Percentiles rank a stretch among this genome's conserved stretches.
These are phyloP conservation scores for Drosophila neotestacea DNA, from an alignment of 2,888 invertebrate genomes.

Conservation along the genomic window DNA sequence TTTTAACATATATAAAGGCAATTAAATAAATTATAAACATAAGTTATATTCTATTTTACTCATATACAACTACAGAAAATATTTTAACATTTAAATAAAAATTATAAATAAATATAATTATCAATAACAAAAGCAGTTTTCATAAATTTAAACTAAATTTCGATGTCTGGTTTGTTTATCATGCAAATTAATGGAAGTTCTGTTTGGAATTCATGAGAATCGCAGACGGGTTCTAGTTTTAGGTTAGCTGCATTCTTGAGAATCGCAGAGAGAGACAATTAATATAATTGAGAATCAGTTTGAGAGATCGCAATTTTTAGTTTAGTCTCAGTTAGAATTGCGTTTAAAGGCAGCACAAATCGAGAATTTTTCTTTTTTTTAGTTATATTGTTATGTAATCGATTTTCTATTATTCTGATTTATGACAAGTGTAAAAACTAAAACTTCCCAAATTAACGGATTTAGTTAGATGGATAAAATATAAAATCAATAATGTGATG, in stretches of 20 bases:
- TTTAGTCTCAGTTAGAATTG: too few species aligned
- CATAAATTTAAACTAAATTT: conserved; percentile 4
- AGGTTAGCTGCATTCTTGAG: not conserved
- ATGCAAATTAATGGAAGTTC: conserved; percentile 9
- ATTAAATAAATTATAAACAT: conserved; percentile 21
- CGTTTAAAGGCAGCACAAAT: too few species aligned
- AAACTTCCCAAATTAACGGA: not conserved
- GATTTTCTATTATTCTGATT: too few species aligned
- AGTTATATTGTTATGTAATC: too few species aligned
- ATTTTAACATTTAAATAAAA: conserved; percentile 23
- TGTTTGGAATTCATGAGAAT: not conserved
- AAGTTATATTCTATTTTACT: conserved; percentile 27
- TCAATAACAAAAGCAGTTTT: conserved; percentile 19
- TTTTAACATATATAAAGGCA: conserved; percentile 4
- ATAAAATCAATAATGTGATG: conserved; percentile 3
- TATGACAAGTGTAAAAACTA: too few species aligned
- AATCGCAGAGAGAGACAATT: not conserved
- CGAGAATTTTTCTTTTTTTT: too few species aligned
- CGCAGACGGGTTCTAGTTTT: not conserved
- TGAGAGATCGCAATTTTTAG: not conserved
- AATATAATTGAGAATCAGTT: not conserved
- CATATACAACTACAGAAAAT: conserved; percentile 23
- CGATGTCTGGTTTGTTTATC: conserved; percentile 2
- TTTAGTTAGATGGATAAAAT: not conserved
- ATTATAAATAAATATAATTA: conserved; percentile 31